These are phyloP conservation scores for Apostichopus parvimensis DNA, from an alignment of 35 echinoderm and acorn worm genomes.

Conservation along the genomic window DNA sequence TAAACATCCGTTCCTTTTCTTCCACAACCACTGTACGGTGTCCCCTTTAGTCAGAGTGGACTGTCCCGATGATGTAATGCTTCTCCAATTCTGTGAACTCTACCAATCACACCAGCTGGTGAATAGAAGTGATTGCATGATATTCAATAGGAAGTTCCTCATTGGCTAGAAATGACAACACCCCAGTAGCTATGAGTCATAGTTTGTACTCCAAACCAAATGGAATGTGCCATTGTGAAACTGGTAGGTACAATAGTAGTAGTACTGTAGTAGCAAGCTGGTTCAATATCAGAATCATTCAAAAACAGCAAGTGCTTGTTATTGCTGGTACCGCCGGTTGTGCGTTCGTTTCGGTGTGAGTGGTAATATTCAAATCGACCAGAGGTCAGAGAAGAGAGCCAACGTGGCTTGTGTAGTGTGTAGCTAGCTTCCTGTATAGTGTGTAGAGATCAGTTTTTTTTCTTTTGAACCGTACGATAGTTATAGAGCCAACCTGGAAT, in stretches of 20 bases:
- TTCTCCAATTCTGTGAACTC: background rate
- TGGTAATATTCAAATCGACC: background rate
- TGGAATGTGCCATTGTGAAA: no score
- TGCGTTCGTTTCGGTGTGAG: background rate
- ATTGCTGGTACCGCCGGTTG: background rate
- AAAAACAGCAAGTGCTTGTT: background rate
- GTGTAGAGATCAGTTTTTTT: background rate
- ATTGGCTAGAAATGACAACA: constrained; percentile 13
- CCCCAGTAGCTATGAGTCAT: constrained; percentile 28
- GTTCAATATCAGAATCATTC: no score
- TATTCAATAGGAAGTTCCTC: background rate
- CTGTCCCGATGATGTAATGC: background rate
- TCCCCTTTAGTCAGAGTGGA: background rate
- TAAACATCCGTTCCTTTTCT: background rate
- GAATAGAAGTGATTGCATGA: background rate
- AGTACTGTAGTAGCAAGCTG: no score
- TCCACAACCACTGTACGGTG: background rate
- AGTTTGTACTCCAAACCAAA: background rate
- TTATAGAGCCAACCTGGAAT: background rate
- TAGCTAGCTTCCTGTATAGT: background rate
- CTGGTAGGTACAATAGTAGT: no score
- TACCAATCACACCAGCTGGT: constrained; percentile 29
- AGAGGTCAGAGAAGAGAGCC: background rate
- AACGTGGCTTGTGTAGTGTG: background rate
- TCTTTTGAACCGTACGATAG: background rate